Evolutionary conservation across 1,140 invertebrate genomes (phyloP).

Genomic region (Contarinia nasturtii): DNA sequence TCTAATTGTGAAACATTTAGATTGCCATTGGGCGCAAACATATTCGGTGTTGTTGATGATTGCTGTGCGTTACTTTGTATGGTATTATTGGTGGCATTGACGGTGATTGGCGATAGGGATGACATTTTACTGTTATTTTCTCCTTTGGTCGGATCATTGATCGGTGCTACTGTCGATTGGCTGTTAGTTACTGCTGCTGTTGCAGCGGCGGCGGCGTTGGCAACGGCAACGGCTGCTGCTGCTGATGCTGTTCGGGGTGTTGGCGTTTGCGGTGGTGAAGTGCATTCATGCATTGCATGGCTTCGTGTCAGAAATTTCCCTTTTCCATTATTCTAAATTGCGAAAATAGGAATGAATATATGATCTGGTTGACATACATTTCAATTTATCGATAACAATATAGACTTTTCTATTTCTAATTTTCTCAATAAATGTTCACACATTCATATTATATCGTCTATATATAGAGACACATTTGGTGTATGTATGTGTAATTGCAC

Average conservation of each 20-base stretch:
- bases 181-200: slow-evolving; percentile 7
- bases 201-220: slow-evolving; percentile 13
- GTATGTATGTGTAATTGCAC: too few species aligned
- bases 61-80: neutral
- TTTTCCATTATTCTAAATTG: slow-evolving; percentile 41
- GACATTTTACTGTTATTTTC: slow-evolving; percentile 5
- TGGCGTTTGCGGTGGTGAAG: slow-evolving; percentile 59
- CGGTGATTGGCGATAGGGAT: slow-evolving; percentile 1
- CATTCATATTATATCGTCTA: too few species aligned
- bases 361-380: too few species aligned
- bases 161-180: slow-evolving; percentile 10
- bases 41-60: neutral
- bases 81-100: neutral
- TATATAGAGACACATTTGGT: too few species aligned
- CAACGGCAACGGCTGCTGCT: too few species aligned
- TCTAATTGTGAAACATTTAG: slow-evolving; percentile 6
- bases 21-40: too few species aligned
- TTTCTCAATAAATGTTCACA: too few species aligned
- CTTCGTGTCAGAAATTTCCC: slow-evolving; percentile 69
- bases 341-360: neutral
- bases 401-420: too few species aligned
- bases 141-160: slow-evolving; percentile 11
- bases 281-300: slow-evolving; percentile 72
- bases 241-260: slow-evolving; percentile 25
- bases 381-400: neutral